phyloP scores from a whole-genome alignment of 2,888 invertebrate genomes.

The Bembecia ichneumoniformis region DNA sequence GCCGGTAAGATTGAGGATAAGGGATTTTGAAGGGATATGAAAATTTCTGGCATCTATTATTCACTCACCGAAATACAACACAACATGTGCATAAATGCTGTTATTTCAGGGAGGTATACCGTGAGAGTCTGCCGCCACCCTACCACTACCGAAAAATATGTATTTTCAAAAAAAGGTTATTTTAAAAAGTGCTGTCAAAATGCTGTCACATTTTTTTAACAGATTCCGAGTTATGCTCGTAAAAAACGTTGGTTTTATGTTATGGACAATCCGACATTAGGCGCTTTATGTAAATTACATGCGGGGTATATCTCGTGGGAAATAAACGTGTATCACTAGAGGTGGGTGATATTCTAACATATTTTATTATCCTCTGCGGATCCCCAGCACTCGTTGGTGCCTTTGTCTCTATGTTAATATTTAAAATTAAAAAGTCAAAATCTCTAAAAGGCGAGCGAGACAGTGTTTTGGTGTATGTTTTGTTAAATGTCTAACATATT shows the following conservation, averaged over 20 bases:
- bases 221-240: conserved; percentile 19
- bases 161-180: no score
- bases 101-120: no score
- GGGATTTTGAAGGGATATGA: no score
- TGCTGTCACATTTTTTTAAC: neutral
- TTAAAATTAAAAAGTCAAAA: conserved; percentile 1
- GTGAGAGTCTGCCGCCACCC: no score
- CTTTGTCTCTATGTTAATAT: conserved; percentile 5
- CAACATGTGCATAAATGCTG: no score
- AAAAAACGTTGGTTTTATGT: conserved; percentile 41
- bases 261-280: conserved; percentile 43
- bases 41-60: no score
- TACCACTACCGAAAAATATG: no score
- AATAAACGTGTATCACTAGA: conserved; percentile 36
- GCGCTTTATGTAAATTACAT: conserved; percentile 50
- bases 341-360: conserved; percentile 22
- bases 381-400: neutral
- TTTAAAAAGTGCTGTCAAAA: no score
- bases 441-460: neutral
- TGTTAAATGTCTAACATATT: no score
- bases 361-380: conserved; percentile 25
- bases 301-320: conserved; percentile 37
- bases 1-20: no score
- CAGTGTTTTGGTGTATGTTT: no score
- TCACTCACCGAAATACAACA: no score